Evolutionary conservation across 2,113 vertebrate genomes (phyloP).

Genomic region (Pandion haliaetus): DNA sequence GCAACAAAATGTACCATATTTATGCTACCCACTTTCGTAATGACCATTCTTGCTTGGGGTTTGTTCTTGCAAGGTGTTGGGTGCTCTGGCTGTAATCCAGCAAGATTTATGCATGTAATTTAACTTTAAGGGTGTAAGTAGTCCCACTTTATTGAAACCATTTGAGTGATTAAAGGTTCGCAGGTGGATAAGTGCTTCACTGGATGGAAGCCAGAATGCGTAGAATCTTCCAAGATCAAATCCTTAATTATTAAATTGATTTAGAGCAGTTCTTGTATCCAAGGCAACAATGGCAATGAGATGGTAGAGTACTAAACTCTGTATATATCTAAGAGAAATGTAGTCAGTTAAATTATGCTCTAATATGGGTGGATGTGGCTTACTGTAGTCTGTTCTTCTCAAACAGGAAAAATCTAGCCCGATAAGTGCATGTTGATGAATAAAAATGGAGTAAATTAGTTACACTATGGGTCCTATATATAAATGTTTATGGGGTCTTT

Average conservation of each 20-base stretch:
- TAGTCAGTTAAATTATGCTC: not conserved
- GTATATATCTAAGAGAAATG: not conserved
- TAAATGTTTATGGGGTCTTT: not conserved
- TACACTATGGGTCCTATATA: not conserved
- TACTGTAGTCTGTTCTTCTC: not conserved
- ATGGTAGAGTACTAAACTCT: not conserved
- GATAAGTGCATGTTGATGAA: not conserved
- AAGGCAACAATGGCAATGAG: conserved; percentile 12
- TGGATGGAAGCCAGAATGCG: conserved; percentile 8
- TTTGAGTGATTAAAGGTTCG: not conserved
- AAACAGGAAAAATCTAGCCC: not conserved
- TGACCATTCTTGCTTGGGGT: not conserved
- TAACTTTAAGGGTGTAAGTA: not conserved
- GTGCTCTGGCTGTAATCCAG: not conserved
- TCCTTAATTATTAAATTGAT: conserved; percentile 5
- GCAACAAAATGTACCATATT: not conserved
- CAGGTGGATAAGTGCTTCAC: conserved; percentile 21
- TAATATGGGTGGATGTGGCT: not conserved
- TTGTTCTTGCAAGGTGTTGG: not conserved
- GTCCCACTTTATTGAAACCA: not conserved
- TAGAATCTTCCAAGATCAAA: not conserved
- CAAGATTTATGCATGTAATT: not conserved
- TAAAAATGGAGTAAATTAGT: not conserved
- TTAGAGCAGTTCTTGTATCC: not conserved
- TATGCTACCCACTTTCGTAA: not conserved